Evolutionary conservation across 2,113 vertebrate species (phyloP).

Genomic region (Stegostoma tigrinum): DNA sequence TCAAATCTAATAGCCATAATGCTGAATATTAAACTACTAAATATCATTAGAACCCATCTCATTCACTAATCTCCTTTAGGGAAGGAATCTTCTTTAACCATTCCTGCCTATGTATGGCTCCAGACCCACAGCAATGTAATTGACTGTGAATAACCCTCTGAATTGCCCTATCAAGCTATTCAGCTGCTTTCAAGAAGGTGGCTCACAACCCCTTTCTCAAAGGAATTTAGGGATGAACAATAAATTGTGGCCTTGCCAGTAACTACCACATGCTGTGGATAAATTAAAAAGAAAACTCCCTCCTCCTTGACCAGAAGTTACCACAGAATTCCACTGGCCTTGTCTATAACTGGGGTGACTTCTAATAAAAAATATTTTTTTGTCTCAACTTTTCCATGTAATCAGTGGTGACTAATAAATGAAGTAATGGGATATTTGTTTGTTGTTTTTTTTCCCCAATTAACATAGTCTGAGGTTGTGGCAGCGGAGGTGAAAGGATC

Average conservation of each 20-base stretch:
- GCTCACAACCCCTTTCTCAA: neutral
- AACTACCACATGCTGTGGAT: neutral
- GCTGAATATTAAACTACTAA: neutral
- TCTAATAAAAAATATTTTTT: neutral
- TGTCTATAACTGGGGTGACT: neutral
- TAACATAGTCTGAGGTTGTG: slow-evolving; percentile 30
- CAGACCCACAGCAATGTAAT: neutral
- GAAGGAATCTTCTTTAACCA: neutral
- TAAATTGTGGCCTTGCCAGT: neutral
- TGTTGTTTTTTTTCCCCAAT: neutral
- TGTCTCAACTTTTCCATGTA: slow-evolving; percentile 23
- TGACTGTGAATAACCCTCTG: neutral
- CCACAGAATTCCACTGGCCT: neutral
- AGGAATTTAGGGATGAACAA: neutral
- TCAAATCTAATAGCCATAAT: neutral
- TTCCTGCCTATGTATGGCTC: neutral
- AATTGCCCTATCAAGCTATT: neutral
- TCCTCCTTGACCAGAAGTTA: neutral
- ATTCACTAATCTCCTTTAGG: neutral
- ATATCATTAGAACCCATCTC: neutral
- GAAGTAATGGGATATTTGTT: slow-evolving; percentile 34
- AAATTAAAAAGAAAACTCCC: neutral
- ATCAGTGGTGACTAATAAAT: slow-evolving; percentile 20
- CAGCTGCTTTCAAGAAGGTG: neutral
- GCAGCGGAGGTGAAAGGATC: slow-evolving; percentile 34